Evolutionary conservation across 2,113 vertebrate species (phyloP).

Genomic region (Eclectus roratus): DNA sequence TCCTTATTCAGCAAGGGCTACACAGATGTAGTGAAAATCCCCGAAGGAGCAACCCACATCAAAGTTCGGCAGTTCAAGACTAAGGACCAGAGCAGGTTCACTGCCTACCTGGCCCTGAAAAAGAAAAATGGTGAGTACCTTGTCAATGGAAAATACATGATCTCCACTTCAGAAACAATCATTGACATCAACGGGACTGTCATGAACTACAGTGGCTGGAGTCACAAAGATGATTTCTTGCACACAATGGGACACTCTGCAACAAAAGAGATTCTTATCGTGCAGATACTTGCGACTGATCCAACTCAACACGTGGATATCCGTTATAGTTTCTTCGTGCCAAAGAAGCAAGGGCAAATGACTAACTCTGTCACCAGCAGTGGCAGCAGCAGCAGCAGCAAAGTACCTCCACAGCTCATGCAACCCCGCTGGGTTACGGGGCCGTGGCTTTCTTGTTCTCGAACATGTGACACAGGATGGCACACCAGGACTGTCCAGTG

Average conservation of each 20-base stretch:
- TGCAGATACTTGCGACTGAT: conserved; percentile 94
- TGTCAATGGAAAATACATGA: conserved; percentile 97
- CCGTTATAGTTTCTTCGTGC: conserved; percentile 94
- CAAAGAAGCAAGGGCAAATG: conserved; percentile 72
- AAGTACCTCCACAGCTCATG: conserved; percentile 4
- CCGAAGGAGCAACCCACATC: conserved; percentile 91
- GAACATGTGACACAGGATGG: conserved; percentile 96
- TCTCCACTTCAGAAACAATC: conserved; percentile 95
- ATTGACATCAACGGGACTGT: conserved; percentile 91
- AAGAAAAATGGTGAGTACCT: conserved; percentile 89
- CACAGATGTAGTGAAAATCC: conserved; percentile 95
- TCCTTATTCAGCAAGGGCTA: conserved; percentile 89
- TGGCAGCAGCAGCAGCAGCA: conserved; percentile 35
- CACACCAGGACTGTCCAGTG: conserved; percentile 98
- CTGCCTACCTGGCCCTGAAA: conserved; percentile 91
- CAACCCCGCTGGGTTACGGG: conserved; percentile 90
- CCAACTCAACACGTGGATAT: conserved; percentile 87
- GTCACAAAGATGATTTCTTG: conserved; percentile 89
- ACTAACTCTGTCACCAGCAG: conserved; percentile 57
- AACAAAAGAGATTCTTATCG: conserved; percentile 82
- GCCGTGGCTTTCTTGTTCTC: conserved; percentile 90
- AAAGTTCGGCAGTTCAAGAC: conserved; percentile 95
- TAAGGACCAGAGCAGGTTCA: conserved; percentile 91
- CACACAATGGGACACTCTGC: conserved; percentile 92
- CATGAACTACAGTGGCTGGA: conserved; percentile 98